These are phyloP conservation scores for Zalophus californianus DNA, from an alignment of 2,797 vertebrate genomes.

Conservation along the genomic window DNA sequence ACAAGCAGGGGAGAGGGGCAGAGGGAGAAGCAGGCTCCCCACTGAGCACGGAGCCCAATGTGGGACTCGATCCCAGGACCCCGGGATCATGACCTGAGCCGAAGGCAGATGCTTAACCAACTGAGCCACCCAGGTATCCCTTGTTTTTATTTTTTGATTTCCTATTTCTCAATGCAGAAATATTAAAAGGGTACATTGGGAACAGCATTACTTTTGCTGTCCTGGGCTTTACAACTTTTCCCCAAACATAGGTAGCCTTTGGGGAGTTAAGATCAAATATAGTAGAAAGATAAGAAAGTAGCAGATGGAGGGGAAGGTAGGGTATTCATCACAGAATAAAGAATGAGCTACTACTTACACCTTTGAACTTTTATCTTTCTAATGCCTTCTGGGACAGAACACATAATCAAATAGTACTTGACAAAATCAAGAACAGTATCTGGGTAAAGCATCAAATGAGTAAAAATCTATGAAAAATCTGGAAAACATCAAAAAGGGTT, in stretches of 20 bases:
- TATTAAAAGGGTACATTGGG: neutral
- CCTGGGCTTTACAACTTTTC: neutral
- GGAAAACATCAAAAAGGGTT: neutral
- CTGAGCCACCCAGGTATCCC: too few relatives aligned
- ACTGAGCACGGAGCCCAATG: too few relatives aligned
- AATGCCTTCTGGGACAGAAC: neutral
- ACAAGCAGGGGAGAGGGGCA: too few relatives aligned
- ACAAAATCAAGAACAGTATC: neutral
- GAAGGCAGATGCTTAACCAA: too few relatives aligned
- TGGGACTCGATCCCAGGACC: too few relatives aligned
- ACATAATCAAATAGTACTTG: neutral
- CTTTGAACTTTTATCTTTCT: neutral
- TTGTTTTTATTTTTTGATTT: neutral
- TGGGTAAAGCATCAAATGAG: neutral
- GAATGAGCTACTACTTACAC: neutral
- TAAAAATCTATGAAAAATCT: neutral
- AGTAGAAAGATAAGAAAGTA: neutral
- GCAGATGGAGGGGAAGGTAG: neutral
- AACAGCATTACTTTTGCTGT: neutral
- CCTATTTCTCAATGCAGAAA: neutral
- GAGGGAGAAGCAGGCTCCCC: too few relatives aligned
- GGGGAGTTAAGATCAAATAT: neutral
- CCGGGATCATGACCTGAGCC: too few relatives aligned
- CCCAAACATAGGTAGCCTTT: neutral
- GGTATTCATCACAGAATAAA: neutral